Base-by-base conservation (phyloP, 2,113 vertebrate genomes). In the Micromys minutus region DNA sequence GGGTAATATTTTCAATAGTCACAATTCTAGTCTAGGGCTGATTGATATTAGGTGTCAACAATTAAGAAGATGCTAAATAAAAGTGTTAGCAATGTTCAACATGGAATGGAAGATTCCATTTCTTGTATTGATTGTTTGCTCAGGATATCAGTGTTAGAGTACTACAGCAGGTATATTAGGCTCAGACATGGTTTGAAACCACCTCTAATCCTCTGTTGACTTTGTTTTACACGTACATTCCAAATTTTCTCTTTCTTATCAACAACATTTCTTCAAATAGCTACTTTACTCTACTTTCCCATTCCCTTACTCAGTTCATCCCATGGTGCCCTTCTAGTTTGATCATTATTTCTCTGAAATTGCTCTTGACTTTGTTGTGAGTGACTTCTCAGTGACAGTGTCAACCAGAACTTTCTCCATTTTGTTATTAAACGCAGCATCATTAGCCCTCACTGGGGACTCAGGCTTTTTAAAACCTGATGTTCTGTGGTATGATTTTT, bases 321-420 rank as follows among this genome's bases (percentile, higher is more conserved):
- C n/a, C n/a, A n/a, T 31, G 31, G 26, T 1, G n/a, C n/a, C n/a
- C 5, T 76, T 61, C 36, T 52, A 45, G 42, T 81, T 72, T 61
- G 52, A 71, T 91, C 69, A 65, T 16, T 55, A 81, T 61, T 61
- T 72, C 36, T 55, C 57, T 69, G 74, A 84, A 94, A 75, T 75
- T 31, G 7, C 13, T 65, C 21, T 88, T 88, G 6, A 57, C 36
- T 81, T 24, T 81, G 67, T 75, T 29, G n/a, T n/a, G 42, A 47
- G 24, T n/a, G 39, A 10, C 2, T 55, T 75, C 45, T 63, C 21
- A 65, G 9, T 31, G 7, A 57, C 89, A 63, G 74, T 39, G 7
- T 50, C 74, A 19, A 80, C 34, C 34, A 59, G 52, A 17, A 31
- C 26, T 63, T 55, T 29, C 1, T 89, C 9, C 22, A 10, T 13